Base-by-base conservation (phyloP, 2,113 vertebrate genomes). In the Procavia capensis region DNA sequence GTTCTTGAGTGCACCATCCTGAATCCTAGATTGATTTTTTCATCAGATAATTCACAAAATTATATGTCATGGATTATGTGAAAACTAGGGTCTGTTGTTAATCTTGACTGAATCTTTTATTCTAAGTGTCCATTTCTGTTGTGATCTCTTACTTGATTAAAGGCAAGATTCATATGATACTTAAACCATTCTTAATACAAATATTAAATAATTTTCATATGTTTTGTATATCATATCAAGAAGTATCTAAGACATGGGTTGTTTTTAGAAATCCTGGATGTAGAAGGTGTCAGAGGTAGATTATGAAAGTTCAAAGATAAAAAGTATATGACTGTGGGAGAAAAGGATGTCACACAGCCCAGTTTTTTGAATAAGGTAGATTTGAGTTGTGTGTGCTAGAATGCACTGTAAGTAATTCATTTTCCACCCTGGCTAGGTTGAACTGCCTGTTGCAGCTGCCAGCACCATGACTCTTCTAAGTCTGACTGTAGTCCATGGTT, bases 11-110 rank as follows among this genome's bases (percentile, higher is more conserved):
- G 63, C 31, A 76, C 76, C 68, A 27, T 29, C 87, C 20, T 66
- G 47, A 95, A 63, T 63, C 34, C 66, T 74, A 91, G 59, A n/a
- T 89, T 64, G 88, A 70, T 93, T 79, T 78, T 76, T 81, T 92
- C 47, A 91, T 54, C 22, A 80, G 47, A 54, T 93, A 94, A 85
- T 91, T 92, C 13, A 61, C 19, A 80, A 59, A 96, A 88, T 78
- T 84, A 66, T 31, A 95, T 31, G 39, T 57, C 76, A 47, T 82
- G 31, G 50, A 63, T 72, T 86, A 14, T 82, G 6, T 81, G 68
- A 88, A 93, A 96, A 88, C 2, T 34, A 93, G 7, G 41, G 20
- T 95, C 54, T 79, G 0, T 66, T 94, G 86, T 95, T 86, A 88
- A 93, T 93, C 68, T 93, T 89, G 34, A 57, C 41, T 61, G 64